Conservation (phyloP, 2,797 vertebrate genomes). For the Pangasius macronema region DNA sequence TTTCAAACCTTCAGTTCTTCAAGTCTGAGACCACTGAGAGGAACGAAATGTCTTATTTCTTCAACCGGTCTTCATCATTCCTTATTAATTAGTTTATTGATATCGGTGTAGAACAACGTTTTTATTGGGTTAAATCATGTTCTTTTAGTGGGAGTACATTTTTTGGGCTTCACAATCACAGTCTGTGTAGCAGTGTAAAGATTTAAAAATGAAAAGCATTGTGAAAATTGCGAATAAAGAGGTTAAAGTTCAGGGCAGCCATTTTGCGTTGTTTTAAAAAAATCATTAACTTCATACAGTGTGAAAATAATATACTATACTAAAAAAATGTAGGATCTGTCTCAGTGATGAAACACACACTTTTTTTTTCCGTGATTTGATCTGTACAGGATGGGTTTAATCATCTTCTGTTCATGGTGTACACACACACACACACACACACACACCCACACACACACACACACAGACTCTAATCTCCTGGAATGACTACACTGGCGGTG, state of each 20-base stretch:
- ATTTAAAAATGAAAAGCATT: neutral
- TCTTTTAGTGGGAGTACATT: neutral
- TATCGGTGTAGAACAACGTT: neutral
- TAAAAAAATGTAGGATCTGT: neutral
- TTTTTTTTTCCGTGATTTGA: neutral
- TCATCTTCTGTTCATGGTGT: neutral
- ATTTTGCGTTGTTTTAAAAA: neutral
- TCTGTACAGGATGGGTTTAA: conserved; percentile 15
- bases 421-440: conserved; percentile 6
- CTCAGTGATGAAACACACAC: neutral
- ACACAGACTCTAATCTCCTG: neutral
- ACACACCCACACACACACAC: conserved; percentile 1
- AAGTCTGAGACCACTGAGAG: neutral
- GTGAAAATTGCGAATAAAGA: neutral
- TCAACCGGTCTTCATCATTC: no score
- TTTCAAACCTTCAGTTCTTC: conserved; percentile 46
- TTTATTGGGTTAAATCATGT: neutral
- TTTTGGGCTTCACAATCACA: neutral
- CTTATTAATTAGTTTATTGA: neutral
- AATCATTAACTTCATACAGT: neutral
- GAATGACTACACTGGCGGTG: conserved; percentile 18
- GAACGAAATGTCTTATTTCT: neutral
- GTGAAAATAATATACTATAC: neutral
- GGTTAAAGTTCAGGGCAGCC: neutral
- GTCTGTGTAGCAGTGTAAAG: no score